Base-by-base conservation (phyloP, 1,140 invertebrate species). In the Cherax quadricarinatus region DNA sequence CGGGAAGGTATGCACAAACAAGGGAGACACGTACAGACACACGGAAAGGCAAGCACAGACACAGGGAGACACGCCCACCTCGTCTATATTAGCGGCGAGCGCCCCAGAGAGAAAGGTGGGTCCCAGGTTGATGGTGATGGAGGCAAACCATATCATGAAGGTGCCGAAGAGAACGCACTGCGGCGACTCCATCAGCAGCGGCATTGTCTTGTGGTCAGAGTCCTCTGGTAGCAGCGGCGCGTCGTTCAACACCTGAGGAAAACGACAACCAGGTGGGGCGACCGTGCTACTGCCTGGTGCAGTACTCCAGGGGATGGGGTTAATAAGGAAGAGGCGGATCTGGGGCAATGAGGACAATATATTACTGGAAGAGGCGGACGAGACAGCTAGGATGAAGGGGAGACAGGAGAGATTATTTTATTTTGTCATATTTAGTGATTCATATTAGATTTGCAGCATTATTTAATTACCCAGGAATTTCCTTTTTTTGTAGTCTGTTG, bases 101-200 rank as follows among this genome's bases (percentile, higher is more conserved):
- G 97, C 97, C 4, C 98, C 97, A 88, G 97, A 97, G 93, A 98
- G 95, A 95, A 99, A 98, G 6, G 98, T 98, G 4, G 98, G 98
- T 7, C 98, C 98, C 93, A 99, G 96, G 95, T 99, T 98, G 94
- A 98, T 98, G 14, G 98, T 98, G 94, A 98, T 94, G 88, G 95
- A 95, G 18, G 95, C 95, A 86, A 94, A 94, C 98, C 98, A 98
- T 94, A 98, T 98, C 97, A 98, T 98, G 95, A 98, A 98, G 51
- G 98, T 97, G 18, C 98, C 98, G 95, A 98, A 99, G 48, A 98
- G 96, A 9, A 98, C 97, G 95, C 98, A 99, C 96, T 98, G 97
- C 0, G 97, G 97, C 75, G 97, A 97, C 94, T 98, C 97, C 96
- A 97, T 97, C 78, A 98, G 95, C 84, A 97, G 95, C 4, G 97